These are phyloP conservation scores for Drosophila arawakana DNA, from an alignment of 1,140 invertebrate genomes.

Conservation along the genomic window DNA sequence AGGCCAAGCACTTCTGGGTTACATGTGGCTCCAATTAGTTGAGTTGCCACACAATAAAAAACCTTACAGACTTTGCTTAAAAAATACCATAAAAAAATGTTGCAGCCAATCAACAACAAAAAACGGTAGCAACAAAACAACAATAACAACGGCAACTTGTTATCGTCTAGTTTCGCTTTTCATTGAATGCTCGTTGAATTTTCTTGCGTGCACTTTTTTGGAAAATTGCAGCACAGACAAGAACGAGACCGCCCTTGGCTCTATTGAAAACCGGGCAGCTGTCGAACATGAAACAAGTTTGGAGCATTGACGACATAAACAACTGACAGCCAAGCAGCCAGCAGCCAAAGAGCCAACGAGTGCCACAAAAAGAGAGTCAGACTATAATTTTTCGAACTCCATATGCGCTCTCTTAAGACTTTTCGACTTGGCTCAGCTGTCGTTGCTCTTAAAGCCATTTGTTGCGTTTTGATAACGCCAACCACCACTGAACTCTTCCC, in stretches of 20 bases:
- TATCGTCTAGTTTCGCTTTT: constrained; percentile 68
- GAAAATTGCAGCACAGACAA: constrained; percentile 53
- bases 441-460: constrained; percentile 57
- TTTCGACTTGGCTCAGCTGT: constrained; percentile 25
- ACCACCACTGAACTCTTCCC: constrained; percentile 15
- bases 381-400: constrained; percentile 44
- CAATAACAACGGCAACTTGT: constrained; percentile 41
- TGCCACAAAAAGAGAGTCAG: constrained; percentile 28
- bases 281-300: constrained; percentile 70
- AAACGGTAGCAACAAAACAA: constrained; percentile 3
- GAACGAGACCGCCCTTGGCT: constrained; percentile 79
- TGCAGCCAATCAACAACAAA: constrained; percentile 34
- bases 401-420: constrained; percentile 31
- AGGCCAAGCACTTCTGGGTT: constrained; percentile 30
- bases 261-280: constrained; percentile 56
- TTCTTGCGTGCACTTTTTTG: constrained; percentile 38
- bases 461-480: constrained; percentile 61
- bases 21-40: constrained; percentile 63
- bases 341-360: no score
- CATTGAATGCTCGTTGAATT: constrained; percentile 56
- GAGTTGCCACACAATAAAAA: constrained; percentile 28
- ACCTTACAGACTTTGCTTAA: constrained; percentile 11
- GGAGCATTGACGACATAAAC: constrained; percentile 32
- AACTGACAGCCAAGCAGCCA: constrained; percentile 15
- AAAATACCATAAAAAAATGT: constrained; percentile 28